Conservation (phyloP, 2,888 invertebrate species). For the Diplolepis rosae region DNA sequence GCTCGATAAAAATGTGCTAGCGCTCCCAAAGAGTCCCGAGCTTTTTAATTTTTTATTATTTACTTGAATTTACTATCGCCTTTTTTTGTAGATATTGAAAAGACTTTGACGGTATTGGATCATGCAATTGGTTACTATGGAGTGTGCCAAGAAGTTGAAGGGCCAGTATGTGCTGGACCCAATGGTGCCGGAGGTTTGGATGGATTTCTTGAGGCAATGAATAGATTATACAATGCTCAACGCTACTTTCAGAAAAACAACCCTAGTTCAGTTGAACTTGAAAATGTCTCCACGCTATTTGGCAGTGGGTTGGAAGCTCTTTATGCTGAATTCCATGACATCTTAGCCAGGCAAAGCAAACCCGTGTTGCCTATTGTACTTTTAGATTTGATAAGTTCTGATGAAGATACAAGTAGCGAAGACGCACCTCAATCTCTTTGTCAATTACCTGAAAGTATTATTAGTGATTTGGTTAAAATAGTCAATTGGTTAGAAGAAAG, state of each 20-base stretch:
- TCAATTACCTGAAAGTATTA: slow-evolving; percentile 82
- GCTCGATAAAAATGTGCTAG: no score
- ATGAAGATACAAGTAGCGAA: slow-evolving; percentile 83
- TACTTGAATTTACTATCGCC: neutral
- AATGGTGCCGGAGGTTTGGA: slow-evolving; percentile 75
- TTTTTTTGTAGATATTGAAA: slow-evolving; percentile 86
- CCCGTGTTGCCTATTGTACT: slow-evolving; percentile 91
- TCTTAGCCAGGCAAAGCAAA: slow-evolving; percentile 89
- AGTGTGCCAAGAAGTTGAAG: slow-evolving; percentile 93
- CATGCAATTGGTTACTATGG: slow-evolving; percentile 97
- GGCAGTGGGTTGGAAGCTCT: slow-evolving; percentile 89
- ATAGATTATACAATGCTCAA: slow-evolving; percentile 89
- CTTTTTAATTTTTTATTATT: neutral
- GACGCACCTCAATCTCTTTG: slow-evolving; percentile 79
- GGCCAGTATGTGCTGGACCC: slow-evolving; percentile 89
- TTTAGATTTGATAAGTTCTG: slow-evolving; percentile 89
- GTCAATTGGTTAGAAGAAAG: slow-evolving; percentile 90
- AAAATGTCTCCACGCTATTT: slow-evolving; percentile 88
- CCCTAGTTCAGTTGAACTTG: slow-evolving; percentile 93
- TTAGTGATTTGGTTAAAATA: slow-evolving; percentile 84
- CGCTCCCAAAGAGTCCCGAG: no score
- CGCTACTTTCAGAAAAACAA: slow-evolving; percentile 94
- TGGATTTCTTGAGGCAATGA: slow-evolving; percentile 82
- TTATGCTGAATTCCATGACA: slow-evolving; percentile 90
- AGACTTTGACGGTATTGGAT: slow-evolving; percentile 89